Base-by-base conservation (phyloP, 1,140 invertebrate species). In the Stenopsyche tienmushanensis region DNA sequence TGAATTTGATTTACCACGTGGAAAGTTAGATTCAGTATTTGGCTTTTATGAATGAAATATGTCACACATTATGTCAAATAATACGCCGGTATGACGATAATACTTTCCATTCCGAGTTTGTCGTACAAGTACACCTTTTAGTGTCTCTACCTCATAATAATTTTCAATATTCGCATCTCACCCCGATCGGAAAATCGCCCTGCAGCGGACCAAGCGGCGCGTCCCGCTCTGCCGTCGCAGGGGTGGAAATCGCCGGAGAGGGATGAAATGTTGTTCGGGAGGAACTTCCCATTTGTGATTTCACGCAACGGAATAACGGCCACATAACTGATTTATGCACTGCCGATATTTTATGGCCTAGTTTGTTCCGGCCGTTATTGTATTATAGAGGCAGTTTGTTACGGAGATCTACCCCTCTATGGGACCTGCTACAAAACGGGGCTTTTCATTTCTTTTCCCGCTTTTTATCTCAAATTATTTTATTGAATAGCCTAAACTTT, bases 341-440 rank as follows among this genome's bases (percentile, higher is more conserved):
- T 78, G 76, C 78, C 79, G 78, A 82, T 82, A 83, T 80, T 82
- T 83, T 83, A 83, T 82, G 78, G 80, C 76, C 77, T 74, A 80
- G 80, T 83, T 82, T 80, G 78, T 82, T 82, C 80, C 79, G 79
- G 75, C 77, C 79, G 80, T 81, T 82, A 81, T 83, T 83, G 79
- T 83, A 82, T 82, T 82, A 83, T 77, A 79, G 78, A 73, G 76
- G 72, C 76, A 73, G 73, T 78, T 78, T 78, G 74, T 77, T 76
- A 77, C 73, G 70, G 42, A 50, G 71, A 67, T 64, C 67, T 62
- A 45, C 39, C 18, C 57, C 26, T 18, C 57, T 39, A 26, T 2
- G 41, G 3, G 1, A 15, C 29, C 24, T 44, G n/a, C n/a, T 21
- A 20, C 45, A 10, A 7, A 45, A 47, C 58, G 47, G 17, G 42